A percentile compares a stretch with the other conserved stretches of the same genome.
Conservation (phyloP, 2,113 vertebrate genomes). For the Plestiodon gilberti region DNA sequence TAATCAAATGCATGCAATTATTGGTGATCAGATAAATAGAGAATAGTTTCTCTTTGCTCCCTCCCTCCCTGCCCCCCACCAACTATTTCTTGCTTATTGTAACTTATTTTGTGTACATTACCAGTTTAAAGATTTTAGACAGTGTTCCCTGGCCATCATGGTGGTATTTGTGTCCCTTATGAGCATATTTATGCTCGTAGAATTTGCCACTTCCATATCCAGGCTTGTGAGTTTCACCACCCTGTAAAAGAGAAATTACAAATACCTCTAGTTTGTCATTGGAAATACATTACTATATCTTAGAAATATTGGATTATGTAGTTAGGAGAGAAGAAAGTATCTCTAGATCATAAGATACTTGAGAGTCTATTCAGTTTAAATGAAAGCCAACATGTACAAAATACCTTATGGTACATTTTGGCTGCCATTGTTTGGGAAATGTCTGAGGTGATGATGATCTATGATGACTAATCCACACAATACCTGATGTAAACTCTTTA, state of each 20-base stretch:
- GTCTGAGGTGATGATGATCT: not conserved
- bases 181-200: slow-evolving; percentile 79
- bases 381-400: not conserved
- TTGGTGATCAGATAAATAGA: not conserved
- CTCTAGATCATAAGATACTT: not conserved
- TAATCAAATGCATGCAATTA: not conserved
- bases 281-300: not conserved
- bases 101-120: slow-evolving; percentile 73
- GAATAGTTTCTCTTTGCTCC: too few species aligned
- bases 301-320: not conserved
- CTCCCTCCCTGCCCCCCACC: too few species aligned
- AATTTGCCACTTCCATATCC: slow-evolving; percentile 78
- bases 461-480: not conserved
- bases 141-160: slow-evolving; percentile 92
- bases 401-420: not conserved
- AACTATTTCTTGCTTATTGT: too few species aligned
- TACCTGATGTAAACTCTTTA: not conserved
- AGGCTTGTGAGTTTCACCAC: slow-evolving; percentile 82
- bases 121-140: slow-evolving; percentile 98
- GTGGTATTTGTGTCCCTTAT: slow-evolving; percentile 88
- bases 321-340: not conserved
- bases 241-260: slow-evolving; percentile 72
- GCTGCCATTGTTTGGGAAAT: not conserved
- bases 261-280: not conserved
- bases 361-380: not conserved